Base-by-base conservation (phyloP, 2,797 vertebrate species). In the Tragelaphus oryx region DNA sequence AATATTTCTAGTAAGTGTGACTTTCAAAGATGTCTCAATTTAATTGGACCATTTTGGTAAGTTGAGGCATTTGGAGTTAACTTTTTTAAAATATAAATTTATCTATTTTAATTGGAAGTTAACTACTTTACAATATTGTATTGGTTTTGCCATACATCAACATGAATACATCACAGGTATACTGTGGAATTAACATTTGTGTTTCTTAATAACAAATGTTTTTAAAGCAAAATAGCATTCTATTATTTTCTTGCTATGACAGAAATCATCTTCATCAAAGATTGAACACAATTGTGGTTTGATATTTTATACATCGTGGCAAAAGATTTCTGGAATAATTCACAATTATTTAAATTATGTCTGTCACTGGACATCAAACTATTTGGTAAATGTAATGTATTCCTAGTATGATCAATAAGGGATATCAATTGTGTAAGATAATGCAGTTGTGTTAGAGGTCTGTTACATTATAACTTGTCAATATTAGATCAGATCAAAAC, bases 401-500 rank as follows among this genome's bases (percentile, higher is more conserved):
- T 94, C 52, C 2, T 85, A 60, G 24, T 75, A 18, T 48, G 54
- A 79, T 80, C 89, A 93, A 87, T 79, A 92, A 91, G 13, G 46
- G n/a, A 95, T 87, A 90, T 80, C 10, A 76, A 75, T 95, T 93
- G 84, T 84, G 18, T 28, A 84, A 89, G 17, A 84, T 76, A 89
- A 92, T 79, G 5, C 10, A 78, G 17, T 52, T 92, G 12, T 13
- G 50, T 89, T 26, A 80, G 8, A 41, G 65, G 33, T 41, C 37
- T 96, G 46, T 52, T 89, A 2, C 6, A 62, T 76, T 95, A 50
- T 48, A 95, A 88, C 10, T 14, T 95, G 33, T 68, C 5, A 55
- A 44, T 79, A 76, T 81, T 78, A 85, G 44, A 46, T 46, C 8
- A 46, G 44, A 46, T 46, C 44, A 46, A 9, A 46, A 46, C 44